Conservation (phyloP, 30 jellyfish, hydroid and myxozoan genomes). For the Aurelia aurita region DNA sequence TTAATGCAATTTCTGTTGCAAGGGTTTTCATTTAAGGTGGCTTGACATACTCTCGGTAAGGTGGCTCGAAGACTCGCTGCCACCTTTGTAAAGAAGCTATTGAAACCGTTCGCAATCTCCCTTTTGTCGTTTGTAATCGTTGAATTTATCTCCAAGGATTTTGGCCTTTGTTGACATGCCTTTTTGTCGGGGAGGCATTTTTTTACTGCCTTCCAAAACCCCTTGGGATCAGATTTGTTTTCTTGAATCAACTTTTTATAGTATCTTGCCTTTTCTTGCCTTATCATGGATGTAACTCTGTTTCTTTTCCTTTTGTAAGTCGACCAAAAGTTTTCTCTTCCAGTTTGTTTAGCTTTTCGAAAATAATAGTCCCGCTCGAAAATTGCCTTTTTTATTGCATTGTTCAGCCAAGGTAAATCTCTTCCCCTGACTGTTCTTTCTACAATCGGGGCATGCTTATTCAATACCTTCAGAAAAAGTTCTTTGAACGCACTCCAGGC, state of each 20-base stretch:
- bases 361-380: constrained; percentile 54
- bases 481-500: constrained; percentile 61
- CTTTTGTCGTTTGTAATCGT: constrained; percentile 60
- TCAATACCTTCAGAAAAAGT: constrained; percentile 22
- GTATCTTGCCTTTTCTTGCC: constrained; percentile 59
- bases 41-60: constrained; percentile 48
- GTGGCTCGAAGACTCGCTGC: constrained; percentile 68
- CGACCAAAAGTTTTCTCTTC: constrained; percentile 36
- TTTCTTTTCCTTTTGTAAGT: constrained; percentile 46
- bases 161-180: constrained; percentile 54
- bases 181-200: constrained; percentile 70
- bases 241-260: constrained; percentile 50
- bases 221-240: constrained; percentile 62
- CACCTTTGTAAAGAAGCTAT: constrained; percentile 63
- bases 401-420: constrained; percentile 64
- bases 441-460: constrained; percentile 60
- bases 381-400: constrained; percentile 35
- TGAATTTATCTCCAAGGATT: constrained; percentile 52
- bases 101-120: constrained; percentile 60
- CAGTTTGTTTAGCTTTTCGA: constrained; percentile 45
- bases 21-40: constrained; percentile 46
- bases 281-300: constrained; percentile 26
- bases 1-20: constrained; percentile 39
- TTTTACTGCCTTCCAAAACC: constrained; percentile 66
- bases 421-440: constrained; percentile 68